A percentile compares a stretch with the other conserved stretches of the same genome.
These are phyloP conservation scores for Martes flavigula DNA, from an alignment of 2,797 vertebrate species.

Conservation along the genomic window DNA sequence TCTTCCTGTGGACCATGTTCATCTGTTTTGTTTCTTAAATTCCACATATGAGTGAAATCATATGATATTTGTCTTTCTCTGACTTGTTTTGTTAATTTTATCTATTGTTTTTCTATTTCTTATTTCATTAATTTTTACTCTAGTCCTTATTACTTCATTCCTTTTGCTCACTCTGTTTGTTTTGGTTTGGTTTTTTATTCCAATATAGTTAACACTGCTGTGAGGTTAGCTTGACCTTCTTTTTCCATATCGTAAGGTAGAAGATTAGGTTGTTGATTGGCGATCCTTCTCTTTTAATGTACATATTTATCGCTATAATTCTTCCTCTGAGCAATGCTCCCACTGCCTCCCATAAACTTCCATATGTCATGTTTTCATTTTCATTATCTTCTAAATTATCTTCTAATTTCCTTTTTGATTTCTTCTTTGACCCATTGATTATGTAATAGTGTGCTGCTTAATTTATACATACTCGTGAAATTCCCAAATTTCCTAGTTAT, in stretches of 20 bases:
- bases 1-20: too few relatives aligned
- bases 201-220: background rate
- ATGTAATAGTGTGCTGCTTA: background rate
- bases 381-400: background rate
- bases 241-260: background rate
- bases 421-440: background rate
- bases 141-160: background rate
- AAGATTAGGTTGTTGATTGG: background rate
- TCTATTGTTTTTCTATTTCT: background rate
- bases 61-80: background rate
- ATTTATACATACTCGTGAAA: background rate
- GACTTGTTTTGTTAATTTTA: background rate
- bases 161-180: background rate
- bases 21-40: background rate
- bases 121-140: background rate
- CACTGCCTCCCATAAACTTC: background rate
- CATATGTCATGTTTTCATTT: background rate
- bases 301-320: background rate
- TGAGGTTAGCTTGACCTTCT: background rate
- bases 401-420: background rate
- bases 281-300: background rate
- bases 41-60: background rate
- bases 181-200: background rate
- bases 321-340: background rate
- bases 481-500: background rate